phyloP scores from a whole-genome alignment of 92 coral and sea anemone species.

The Porites lobata region DNA sequence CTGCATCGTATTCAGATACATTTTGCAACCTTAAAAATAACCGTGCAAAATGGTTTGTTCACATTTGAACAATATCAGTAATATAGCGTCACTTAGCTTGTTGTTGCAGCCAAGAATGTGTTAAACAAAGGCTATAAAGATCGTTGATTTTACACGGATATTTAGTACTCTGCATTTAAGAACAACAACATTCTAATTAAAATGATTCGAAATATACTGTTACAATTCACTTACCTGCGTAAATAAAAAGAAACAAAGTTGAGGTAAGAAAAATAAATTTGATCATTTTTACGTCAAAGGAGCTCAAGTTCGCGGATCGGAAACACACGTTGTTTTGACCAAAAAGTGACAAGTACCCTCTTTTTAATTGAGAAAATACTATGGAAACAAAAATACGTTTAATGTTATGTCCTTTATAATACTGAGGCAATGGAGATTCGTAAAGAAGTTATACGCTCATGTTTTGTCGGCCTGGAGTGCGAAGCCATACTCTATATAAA shows the following conservation, averaged over 20 bases:
- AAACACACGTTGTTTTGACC: background rate
- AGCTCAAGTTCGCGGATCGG: background rate
- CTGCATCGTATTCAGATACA: too few relatives aligned
- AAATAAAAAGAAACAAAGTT: background rate
- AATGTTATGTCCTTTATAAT: background rate
- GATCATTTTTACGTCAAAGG: background rate
- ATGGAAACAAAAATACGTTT: background rate
- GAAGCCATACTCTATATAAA: background rate
- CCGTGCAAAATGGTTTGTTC: too few relatives aligned
- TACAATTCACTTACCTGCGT: background rate
- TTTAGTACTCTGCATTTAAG: too few relatives aligned
- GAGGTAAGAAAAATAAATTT: background rate
- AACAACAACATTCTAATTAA: background rate
- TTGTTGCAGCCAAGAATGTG: too few relatives aligned
- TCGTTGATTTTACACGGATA: too few relatives aligned
- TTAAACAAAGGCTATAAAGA: too few relatives aligned
- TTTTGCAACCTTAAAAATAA: too few relatives aligned
- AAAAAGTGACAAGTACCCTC: background rate
- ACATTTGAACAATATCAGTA: too few relatives aligned
- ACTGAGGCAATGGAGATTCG: background rate
- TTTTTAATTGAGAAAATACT: background rate
- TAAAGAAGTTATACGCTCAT: background rate
- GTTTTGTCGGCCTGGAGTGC: background rate
- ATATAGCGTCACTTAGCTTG: too few relatives aligned
- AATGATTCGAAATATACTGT: background rate